phyloP scores from a whole-genome alignment of 2,113 vertebrate species.

The Gila orcuttii region DNA sequence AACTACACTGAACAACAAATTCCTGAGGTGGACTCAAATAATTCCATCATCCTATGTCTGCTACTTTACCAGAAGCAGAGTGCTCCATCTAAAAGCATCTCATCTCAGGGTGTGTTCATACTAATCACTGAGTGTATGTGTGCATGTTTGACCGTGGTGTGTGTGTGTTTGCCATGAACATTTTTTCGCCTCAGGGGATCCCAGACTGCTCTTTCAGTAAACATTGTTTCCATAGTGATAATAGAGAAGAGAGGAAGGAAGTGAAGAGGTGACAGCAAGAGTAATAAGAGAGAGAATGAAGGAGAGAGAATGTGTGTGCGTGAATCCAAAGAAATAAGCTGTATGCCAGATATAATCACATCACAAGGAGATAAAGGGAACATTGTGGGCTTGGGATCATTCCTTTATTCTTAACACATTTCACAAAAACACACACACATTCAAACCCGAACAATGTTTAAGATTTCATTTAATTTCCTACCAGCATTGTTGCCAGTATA shows the following conservation, averaged over 20 bases:
- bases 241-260: conserved; percentile 49
- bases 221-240: conserved; percentile 62
- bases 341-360: conserved; percentile 35
- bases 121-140: background rate
- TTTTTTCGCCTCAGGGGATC: conserved; percentile 18
- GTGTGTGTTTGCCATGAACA: conserved; percentile 29
- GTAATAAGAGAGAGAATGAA: conserved; percentile 45
- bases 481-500: background rate
- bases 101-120: conserved; percentile 13
- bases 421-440: conserved; percentile 39
- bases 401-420: conserved; percentile 38
- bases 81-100: background rate
- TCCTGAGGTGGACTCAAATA: background rate
- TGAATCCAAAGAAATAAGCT: conserved; percentile 23
- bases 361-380: conserved; percentile 36
- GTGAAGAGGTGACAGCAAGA: conserved; percentile 55
- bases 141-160: background rate
- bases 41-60: background rate
- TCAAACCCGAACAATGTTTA: conserved; percentile 68
- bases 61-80: background rate
- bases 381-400: conserved; percentile 19
- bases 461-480: conserved; percentile 40
- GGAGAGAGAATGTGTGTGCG: background rate
- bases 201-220: conserved; percentile 46
- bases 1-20: background rate